These are phyloP conservation scores for Oscheius sp. DNA, from an alignment of 1,140 invertebrate species.

Conservation along the genomic window DNA sequence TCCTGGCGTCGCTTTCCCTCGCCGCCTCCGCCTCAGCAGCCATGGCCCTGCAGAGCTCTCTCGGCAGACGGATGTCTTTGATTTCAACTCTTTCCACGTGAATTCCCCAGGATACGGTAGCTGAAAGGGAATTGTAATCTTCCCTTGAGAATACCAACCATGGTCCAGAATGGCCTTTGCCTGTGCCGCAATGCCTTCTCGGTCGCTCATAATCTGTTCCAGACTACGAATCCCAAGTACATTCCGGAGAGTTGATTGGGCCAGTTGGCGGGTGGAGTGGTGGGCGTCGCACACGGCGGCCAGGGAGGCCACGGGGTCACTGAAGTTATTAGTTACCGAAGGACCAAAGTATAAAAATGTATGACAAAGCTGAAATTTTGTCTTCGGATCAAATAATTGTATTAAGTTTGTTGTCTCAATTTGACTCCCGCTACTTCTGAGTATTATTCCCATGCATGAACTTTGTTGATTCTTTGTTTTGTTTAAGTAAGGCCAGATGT, in stretches of 20 bases:
- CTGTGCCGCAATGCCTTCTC: slow-evolving; percentile 82
- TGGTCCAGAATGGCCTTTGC: slow-evolving; percentile 70
- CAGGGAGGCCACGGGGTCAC: slow-evolving; percentile 52
- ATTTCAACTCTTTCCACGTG: slow-evolving; percentile 66
- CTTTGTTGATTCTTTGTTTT: no score
- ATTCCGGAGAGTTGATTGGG: slow-evolving; percentile 70
- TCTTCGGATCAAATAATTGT: no score
- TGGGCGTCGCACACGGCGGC: slow-evolving; percentile 44
- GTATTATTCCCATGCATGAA: no score
- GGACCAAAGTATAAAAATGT: no score
- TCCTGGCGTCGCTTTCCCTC: slow-evolving; percentile 54
- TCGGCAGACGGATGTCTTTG: slow-evolving; percentile 53
- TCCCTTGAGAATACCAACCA: slow-evolving; percentile 29
- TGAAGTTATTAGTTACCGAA: slow-evolving; percentile 35
- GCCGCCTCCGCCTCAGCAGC: slow-evolving; percentile 54
- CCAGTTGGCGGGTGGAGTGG: slow-evolving; percentile 47
- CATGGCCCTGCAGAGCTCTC: slow-evolving; percentile 46
- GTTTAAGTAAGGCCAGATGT: no score
- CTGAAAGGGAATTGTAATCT: slow-evolving; percentile 24
- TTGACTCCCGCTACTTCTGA: no score
- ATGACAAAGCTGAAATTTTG: no score
- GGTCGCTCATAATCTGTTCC: slow-evolving; percentile 81
- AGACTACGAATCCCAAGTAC: slow-evolving; percentile 88
- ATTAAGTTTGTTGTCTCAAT: no score
- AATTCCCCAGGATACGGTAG: slow-evolving; percentile 55